These are phyloP conservation scores for Caenorhabditis becei DNA, from an alignment of 2,888 invertebrate species.

Conservation along the genomic window DNA sequence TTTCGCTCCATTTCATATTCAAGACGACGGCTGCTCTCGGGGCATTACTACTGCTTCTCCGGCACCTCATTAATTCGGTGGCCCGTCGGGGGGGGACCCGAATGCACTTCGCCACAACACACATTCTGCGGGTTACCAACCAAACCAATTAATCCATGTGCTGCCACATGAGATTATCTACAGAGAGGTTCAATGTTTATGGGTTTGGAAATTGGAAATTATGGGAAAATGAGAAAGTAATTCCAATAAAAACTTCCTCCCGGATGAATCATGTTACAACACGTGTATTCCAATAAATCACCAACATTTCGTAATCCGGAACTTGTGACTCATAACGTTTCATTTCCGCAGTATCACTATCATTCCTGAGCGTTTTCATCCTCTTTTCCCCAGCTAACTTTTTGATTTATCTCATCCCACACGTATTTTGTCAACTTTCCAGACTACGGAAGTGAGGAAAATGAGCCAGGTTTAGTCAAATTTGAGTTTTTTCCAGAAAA, in stretches of 20 bases:
- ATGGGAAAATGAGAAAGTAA: not conserved
- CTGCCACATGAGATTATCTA: conserved; percentile 8
- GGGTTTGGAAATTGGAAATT: not conserved
- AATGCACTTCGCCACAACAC: conserved; percentile 32
- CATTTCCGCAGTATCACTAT: not conserved
- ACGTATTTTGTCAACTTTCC: no score
- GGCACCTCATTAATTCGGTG: conserved; percentile 58
- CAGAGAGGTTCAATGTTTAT: conserved; percentile 10
- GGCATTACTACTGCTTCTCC: not conserved
- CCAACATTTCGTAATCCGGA: conserved; percentile 1
- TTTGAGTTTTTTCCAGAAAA: not conserved
- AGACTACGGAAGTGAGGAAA: no score
- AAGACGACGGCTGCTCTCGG: conserved; percentile 29
- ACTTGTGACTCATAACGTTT: not conserved
- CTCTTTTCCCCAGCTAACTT: no score
- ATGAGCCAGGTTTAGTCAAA: no score
- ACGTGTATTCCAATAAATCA: not conserved
- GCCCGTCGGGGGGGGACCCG: conserved; percentile 9
- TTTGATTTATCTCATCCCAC: no score
- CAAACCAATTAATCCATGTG: conserved; percentile 43
- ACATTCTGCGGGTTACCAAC: conserved; percentile 2
- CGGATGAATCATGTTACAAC: no score
- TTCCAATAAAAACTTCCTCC: no score
- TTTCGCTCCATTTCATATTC: conserved; percentile 62
- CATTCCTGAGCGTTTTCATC: no score